Conservation (phyloP, 2,113 vertebrate species). For the Pleuronectes platessa region DNA sequence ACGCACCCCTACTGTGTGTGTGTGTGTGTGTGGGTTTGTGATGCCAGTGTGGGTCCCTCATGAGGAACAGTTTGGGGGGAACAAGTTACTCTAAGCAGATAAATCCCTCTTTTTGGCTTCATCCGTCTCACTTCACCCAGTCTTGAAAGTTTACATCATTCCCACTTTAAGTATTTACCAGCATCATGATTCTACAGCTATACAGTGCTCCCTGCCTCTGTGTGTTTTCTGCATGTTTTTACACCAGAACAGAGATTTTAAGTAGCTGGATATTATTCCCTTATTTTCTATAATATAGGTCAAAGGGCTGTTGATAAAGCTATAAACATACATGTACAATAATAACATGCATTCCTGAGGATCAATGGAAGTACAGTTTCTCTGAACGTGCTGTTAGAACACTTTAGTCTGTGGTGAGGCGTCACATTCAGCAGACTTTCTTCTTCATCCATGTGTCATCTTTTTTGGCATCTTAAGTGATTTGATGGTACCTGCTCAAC, state of each 20-base stretch:
- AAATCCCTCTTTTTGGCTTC: not conserved
- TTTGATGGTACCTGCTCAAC: slow-evolving; percentile 21
- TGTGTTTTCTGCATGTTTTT: slow-evolving; percentile 9
- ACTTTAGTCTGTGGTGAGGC: slow-evolving; percentile 5
- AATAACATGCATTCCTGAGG: not conserved
- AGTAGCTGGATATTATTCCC: not conserved
- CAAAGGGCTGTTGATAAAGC: not conserved
- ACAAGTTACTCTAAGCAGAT: slow-evolving; percentile 37
- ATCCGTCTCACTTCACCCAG: not conserved
- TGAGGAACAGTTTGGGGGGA: slow-evolving; percentile 24
- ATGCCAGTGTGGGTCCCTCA: slow-evolving; percentile 41
- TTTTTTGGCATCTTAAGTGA: slow-evolving; percentile 17
- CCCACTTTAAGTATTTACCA: slow-evolving; percentile 7
- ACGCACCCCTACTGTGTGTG: slow-evolving; percentile 61
- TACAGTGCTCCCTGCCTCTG: not conserved
- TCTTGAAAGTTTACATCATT: slow-evolving; percentile 3
- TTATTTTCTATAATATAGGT: not conserved
- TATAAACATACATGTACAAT: not conserved
- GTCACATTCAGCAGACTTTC: not conserved
- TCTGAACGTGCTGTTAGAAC: not conserved
- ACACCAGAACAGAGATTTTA: not conserved
- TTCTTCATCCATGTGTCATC: not conserved
- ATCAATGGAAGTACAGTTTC: not conserved
- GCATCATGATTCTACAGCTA: not conserved
- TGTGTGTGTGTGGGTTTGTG: slow-evolving; percentile 31